These are phyloP conservation scores for Discoglossus pictus DNA, from an alignment of 2,797 vertebrate species.

Conservation along the genomic window DNA sequence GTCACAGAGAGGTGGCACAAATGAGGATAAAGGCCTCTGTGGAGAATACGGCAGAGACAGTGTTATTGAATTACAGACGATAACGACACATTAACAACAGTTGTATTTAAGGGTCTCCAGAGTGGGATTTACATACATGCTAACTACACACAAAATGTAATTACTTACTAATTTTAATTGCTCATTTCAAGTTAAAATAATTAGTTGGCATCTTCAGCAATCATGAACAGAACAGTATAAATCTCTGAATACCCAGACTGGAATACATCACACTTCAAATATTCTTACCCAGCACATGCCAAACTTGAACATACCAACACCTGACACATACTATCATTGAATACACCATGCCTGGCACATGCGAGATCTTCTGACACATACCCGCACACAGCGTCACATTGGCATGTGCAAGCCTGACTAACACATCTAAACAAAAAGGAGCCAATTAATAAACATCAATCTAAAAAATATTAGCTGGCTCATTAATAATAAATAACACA, in stretches of 20 bases:
- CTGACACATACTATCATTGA: not conserved
- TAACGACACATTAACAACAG: conserved; percentile 47
- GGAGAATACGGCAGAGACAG: conserved; percentile 33
- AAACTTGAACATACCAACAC: not conserved
- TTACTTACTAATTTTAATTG: conserved; percentile 53
- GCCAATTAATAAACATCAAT: no score
- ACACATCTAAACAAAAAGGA: no score
- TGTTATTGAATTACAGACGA: conserved; percentile 36
- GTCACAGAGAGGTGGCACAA: conserved; percentile 5
- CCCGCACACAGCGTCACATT: no score
- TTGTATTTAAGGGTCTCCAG: conserved; percentile 51
- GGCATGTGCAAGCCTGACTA: no score
- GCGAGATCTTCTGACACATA: no score
- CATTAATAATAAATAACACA: no score
- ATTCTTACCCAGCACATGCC: no score
- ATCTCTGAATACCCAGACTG: conserved; percentile 45
- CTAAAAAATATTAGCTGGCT: no score
- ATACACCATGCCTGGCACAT: not conserved
- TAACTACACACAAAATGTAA: conserved; percentile 52
- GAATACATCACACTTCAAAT: conserved; percentile 22
- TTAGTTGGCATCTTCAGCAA: conserved; percentile 49
- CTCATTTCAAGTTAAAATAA: conserved; percentile 53
- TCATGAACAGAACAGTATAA: conserved; percentile 45
- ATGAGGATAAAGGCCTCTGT: conserved; percentile 27
- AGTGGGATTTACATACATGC: conserved; percentile 52